These are phyloP conservation scores for Mamestra configurata DNA, from an alignment of 1,140 invertebrate genomes.

Conservation along the genomic window DNA sequence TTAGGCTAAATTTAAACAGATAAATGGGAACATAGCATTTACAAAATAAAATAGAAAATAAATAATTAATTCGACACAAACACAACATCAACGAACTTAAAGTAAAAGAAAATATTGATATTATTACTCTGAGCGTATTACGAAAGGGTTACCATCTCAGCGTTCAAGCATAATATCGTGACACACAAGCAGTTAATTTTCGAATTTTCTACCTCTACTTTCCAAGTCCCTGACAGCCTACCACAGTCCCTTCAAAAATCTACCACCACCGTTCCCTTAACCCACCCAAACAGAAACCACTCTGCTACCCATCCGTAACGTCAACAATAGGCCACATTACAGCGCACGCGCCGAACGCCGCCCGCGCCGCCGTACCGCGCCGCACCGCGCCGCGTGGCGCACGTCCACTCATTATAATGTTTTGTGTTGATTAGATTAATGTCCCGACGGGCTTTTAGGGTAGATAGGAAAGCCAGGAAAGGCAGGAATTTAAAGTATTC, in stretches of 20 bases:
- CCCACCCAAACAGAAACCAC: neutral
- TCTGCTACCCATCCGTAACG: conserved; percentile 34
- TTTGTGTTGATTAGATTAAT: conserved; percentile 87
- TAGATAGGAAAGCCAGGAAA: neutral
- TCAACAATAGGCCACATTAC: conserved; percentile 82
- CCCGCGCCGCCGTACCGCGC: conserved; percentile 44
- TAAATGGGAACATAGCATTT: too few relatives aligned
- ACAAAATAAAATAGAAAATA: too few relatives aligned
- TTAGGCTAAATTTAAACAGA: too few relatives aligned
- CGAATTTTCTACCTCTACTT: too few relatives aligned
- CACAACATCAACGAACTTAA: too few relatives aligned
- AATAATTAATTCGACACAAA: too few relatives aligned
- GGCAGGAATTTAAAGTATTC: conserved; percentile 28
- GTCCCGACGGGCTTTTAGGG: conserved; percentile 57
- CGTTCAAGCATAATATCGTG: too few relatives aligned
- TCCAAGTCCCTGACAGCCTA: neutral
- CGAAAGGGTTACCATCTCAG: too few relatives aligned
- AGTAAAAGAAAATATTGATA: too few relatives aligned
- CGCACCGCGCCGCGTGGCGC: conserved; percentile 66
- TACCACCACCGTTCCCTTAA: neutral
- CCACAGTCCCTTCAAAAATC: neutral
- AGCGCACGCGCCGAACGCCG: conserved; percentile 62
- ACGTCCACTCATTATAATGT: conserved; percentile 79
- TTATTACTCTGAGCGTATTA: too few relatives aligned
- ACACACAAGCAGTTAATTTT: neutral